A percentile compares a stretch with the other conserved stretches of the same genome.
phyloP scores from a whole-genome alignment of 2,113 vertebrate genomes.

The Xenus cinereus region DNA sequence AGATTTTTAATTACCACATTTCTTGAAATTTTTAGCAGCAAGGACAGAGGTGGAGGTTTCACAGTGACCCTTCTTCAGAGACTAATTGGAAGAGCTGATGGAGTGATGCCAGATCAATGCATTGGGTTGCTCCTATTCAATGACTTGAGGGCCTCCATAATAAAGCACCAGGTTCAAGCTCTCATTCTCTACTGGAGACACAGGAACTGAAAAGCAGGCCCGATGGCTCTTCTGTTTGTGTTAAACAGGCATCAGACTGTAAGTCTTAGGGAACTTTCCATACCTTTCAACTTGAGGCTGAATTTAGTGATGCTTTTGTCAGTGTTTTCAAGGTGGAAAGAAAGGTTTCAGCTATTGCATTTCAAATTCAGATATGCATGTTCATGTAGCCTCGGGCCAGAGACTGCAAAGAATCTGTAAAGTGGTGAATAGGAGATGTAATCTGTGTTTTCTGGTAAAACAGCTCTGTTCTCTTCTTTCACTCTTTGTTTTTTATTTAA shows the following conservation, averaged over 20 bases:
- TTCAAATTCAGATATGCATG: slow-evolving; percentile 13
- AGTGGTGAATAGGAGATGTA: neutral
- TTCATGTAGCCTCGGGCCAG: neutral
- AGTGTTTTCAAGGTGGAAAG: slow-evolving; percentile 22
- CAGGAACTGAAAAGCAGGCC: neutral
- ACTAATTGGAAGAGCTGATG: neutral
- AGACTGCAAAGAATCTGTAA: neutral
- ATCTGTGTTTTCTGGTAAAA: slow-evolving; percentile 26
- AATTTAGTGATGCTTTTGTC: slow-evolving; percentile 12
- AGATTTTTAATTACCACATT: neutral
- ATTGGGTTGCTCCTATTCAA: neutral
- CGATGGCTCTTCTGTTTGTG: neutral
- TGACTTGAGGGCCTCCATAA: neutral
- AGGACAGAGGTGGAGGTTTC: neutral
- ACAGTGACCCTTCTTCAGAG: neutral
- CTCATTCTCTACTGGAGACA: neutral
- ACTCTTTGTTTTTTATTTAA: slow-evolving; percentile 43
- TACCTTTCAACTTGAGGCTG: neutral
- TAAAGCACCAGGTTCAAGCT: neutral
- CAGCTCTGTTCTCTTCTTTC: neutral
- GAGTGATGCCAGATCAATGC: neutral
- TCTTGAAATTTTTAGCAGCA: neutral
- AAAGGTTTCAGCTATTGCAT: slow-evolving; percentile 5
- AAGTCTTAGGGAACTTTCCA: neutral
- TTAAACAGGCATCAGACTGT: neutral